Evolutionary conservation across 1,140 invertebrate genomes (phyloP).

Genomic region (Eumaeus atala): DNA sequence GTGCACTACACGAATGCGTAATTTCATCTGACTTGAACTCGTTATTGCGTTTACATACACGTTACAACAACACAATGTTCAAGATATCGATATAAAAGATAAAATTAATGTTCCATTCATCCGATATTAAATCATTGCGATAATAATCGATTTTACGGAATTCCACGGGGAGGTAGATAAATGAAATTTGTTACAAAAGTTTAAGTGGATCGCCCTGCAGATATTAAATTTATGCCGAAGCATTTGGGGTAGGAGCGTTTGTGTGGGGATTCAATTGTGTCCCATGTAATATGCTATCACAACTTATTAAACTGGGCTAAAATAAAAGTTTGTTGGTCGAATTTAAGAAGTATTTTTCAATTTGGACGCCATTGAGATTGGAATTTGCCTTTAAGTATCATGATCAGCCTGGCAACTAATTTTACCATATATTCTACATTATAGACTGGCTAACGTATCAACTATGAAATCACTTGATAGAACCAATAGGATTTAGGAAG

Average conservation of each 20-base stretch:
- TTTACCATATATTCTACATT: too few species aligned
- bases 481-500: too few species aligned
- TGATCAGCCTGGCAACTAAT: too few species aligned
- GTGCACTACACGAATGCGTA: too few species aligned
- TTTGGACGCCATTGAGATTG: not conserved
- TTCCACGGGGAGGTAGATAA: constrained; percentile 58
- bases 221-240: constrained; percentile 68
- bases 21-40: too few species aligned
- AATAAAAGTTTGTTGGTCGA: not conserved
- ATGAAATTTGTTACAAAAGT: constrained; percentile 71
- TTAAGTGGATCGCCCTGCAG: constrained; percentile 52
- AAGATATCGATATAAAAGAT: constrained; percentile 6
- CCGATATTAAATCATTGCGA: constrained; percentile 58
- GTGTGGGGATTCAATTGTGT: constrained; percentile 22
- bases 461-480: too few species aligned
- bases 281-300: not conserved
- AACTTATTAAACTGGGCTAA: not conserved
- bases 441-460: too few species aligned
- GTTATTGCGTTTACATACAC: too few species aligned
- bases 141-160: constrained; percentile 66
- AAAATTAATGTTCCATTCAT: constrained; percentile 24
- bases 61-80: too few species aligned
- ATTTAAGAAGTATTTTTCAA: not conserved
- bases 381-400: not conserved
- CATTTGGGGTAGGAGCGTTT: constrained; percentile 50